Evolutionary conservation across 2,888 invertebrate species (phyloP).

Genomic region (Cryptophagus acutangulus): DNA sequence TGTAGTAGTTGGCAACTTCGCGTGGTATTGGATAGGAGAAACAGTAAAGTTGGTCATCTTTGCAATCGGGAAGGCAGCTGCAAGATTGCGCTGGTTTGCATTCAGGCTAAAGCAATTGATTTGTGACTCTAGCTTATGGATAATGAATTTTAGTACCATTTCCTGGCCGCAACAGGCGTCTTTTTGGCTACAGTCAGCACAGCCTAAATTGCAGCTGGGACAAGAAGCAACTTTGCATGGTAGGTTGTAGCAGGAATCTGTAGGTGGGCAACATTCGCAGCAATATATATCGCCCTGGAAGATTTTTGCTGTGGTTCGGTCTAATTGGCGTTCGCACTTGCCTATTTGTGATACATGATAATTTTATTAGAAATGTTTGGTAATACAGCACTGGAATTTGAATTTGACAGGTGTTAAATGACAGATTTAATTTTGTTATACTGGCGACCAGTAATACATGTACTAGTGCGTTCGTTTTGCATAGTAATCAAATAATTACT

Average conservation of each 20-base stretch:
- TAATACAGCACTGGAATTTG: too few relatives aligned
- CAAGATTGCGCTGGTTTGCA: slow-evolving; percentile 27
- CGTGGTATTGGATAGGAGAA: slow-evolving; percentile 34
- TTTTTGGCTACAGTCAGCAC: background rate
- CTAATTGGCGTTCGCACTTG: slow-evolving; percentile 28
- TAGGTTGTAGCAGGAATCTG: slow-evolving; percentile 5
- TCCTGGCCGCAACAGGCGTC: background rate
- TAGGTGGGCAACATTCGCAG: slow-evolving; percentile 13
- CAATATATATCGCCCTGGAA: slow-evolving; percentile 34
- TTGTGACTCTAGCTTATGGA: background rate
- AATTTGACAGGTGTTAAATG: too few relatives aligned
- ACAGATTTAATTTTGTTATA: too few relatives aligned
- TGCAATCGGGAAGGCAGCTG: slow-evolving; percentile 27
- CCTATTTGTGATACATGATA: too few relatives aligned
- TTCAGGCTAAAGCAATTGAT: slow-evolving; percentile 6
- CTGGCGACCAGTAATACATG: too few relatives aligned
- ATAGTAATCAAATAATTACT: too few relatives aligned
- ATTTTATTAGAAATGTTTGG: too few relatives aligned
- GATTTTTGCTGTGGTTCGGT: slow-evolving; percentile 31
- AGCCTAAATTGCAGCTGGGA: slow-evolving; percentile 4
- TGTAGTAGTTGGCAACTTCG: slow-evolving; percentile 42
- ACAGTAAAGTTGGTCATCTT: slow-evolving; percentile 15
- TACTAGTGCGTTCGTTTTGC: too few relatives aligned
- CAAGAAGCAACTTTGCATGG: slow-evolving; percentile 6
- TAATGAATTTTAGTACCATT: background rate